Percentiles rank a stretch among this genome's conserved stretches.
Evolutionary conservation across 2,888 invertebrate species (phyloP).

Genomic region (Noctua janthina): DNA sequence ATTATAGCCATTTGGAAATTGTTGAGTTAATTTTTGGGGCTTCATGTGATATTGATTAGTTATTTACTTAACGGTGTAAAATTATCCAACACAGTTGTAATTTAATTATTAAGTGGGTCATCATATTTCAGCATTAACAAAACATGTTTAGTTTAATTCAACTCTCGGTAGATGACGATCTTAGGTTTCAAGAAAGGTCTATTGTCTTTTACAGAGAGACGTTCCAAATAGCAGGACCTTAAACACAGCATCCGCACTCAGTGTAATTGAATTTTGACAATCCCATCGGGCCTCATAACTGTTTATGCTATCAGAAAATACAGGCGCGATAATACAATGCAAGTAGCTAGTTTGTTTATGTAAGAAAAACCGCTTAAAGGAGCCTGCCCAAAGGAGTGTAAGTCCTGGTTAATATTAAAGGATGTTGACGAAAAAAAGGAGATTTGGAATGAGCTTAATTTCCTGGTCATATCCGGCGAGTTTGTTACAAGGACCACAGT

Average conservation of each 20-base stretch:
- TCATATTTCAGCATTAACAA: background rate
- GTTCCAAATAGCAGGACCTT: constrained; percentile 37
- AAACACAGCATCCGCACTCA: constrained; percentile 25
- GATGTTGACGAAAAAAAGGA: constrained; percentile 53
- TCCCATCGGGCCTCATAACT: constrained; percentile 19
- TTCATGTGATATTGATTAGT: constrained; percentile 53
- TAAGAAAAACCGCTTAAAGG: constrained; percentile 26
- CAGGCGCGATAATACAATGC: background rate
- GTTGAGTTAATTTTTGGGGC: constrained; percentile 42
- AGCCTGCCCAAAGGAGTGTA: constrained; percentile 32
- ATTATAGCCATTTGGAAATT: constrained; percentile 47
- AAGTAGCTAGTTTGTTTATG: constrained; percentile 18
- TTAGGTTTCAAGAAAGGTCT: constrained; percentile 22
- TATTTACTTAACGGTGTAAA: constrained; percentile 1
- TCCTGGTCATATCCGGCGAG: constrained; percentile 61
- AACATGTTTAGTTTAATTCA: background rate
- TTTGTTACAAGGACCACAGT: constrained; percentile 68
- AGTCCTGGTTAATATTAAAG: constrained; percentile 56
- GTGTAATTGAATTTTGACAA: constrained; percentile 40
- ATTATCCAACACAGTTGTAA: background rate
- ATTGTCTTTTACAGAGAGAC: constrained; percentile 49
- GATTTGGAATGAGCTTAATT: constrained; percentile 62
- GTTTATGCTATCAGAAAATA: constrained; percentile 22
- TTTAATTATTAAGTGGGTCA: background rate
- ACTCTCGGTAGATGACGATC: constrained; percentile 16